Base-by-base conservation (phyloP, 2,888 invertebrate genomes). In the Plebejus anna region DNA sequence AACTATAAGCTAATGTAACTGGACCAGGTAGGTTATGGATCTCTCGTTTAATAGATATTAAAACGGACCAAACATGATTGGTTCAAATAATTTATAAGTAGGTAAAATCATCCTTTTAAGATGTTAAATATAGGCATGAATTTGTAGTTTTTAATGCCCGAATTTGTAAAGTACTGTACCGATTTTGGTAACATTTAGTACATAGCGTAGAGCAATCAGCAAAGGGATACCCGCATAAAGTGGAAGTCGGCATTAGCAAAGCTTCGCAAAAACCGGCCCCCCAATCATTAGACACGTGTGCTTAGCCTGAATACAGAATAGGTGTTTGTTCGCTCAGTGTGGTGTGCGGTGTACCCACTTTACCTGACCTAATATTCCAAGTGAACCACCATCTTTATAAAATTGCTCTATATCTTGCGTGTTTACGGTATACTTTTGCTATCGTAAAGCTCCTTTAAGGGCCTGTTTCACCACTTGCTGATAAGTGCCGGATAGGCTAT, bases 251-350 rank as follows among this genome's bases (percentile, higher is more conserved):
- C 55, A 16, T 55, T 4, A 55, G 55, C 55, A 55, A 55, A 55
- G 55, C 16, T 55, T 0, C 1, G 55, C 55, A 16, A 55, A 51
- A 55, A 55, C 55, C 55, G 55, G 55, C 16, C 16, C 16, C 55
- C 55, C 55, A 55, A 55, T 55, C 55, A 55, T 55, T 55, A 55
- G 55, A 55, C 55, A 55, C 55, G 55, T 55, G 55, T 55, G 55
- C 55, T 55, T 16, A 55, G 55, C 55, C 55, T 55, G 55, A 55
- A 16, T 55, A 55, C 55, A 16, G 55, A 55, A 55, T 55, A 16
- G 55, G 55, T 55, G 55, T 55, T 16, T 55, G 55, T 16, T 55
- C 16, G 55, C 13, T 16, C 16, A 1, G 55, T 55, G 55, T 13
- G 11, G 55, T 47, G 47, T 55, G 55, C 55, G 11, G 55, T 47